Conservation (phyloP, 2,113 vertebrate species). For the Misgurnus anguillicaudatus region DNA sequence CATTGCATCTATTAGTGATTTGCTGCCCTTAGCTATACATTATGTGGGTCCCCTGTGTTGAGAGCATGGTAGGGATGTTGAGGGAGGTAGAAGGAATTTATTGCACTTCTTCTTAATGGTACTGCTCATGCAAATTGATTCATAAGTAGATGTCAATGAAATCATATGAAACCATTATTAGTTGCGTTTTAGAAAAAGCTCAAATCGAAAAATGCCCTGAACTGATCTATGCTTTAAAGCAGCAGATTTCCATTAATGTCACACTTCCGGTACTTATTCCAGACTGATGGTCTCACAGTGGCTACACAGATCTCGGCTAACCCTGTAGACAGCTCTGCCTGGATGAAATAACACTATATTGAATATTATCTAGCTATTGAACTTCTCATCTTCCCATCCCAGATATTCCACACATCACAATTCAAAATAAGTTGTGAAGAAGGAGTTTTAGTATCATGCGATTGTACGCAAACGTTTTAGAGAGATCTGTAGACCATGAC, state of each 20-base stretch:
- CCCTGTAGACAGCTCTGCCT: neutral
- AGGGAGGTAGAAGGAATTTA: neutral
- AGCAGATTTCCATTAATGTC: neutral
- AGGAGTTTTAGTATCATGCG: too few relatives aligned
- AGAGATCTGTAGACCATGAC: neutral
- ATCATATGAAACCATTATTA: neutral
- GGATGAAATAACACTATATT: neutral
- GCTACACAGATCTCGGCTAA: neutral
- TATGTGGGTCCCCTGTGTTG: neutral
- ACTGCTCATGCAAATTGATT: neutral
- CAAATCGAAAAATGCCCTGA: neutral
- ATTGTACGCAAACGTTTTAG: too few relatives aligned
- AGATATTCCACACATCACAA: neutral
- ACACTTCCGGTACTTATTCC: neutral
- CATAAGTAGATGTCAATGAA: neutral
- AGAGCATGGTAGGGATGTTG: neutral
- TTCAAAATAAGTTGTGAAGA: neutral
- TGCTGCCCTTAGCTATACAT: neutral
- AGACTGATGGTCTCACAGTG: neutral
- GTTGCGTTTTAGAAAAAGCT: neutral
- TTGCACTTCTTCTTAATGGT: neutral
- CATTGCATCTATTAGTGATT: neutral
- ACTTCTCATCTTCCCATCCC: neutral
- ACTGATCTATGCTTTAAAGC: neutral
- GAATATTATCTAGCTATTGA: neutral